Conservation (phyloP, 2,113 vertebrate species). For the Chroicocephalus ridibundus region DNA sequence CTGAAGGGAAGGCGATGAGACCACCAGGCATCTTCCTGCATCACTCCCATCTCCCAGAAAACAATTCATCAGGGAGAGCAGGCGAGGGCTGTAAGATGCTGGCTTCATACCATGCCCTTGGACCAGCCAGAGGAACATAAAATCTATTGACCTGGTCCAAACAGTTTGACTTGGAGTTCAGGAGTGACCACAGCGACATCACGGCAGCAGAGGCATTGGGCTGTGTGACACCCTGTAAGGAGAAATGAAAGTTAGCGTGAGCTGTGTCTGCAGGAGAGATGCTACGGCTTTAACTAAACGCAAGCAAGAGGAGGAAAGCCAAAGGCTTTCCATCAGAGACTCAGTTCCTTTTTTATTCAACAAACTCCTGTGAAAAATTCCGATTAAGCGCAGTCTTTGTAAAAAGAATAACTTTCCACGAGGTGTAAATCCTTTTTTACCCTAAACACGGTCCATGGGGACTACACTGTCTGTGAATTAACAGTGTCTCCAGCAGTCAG, state of each 20-base stretch:
- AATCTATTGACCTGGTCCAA: background rate
- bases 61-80: fast-evolving
- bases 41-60: background rate
- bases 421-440: slow-evolving; percentile 16
- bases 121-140: fast-evolving
- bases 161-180: fast-evolving
- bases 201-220: background rate
- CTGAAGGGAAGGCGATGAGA: background rate
- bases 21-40: background rate
- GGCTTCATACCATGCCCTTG: fast-evolving
- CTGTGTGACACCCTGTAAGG: background rate
- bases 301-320: background rate
- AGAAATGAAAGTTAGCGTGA: background rate
- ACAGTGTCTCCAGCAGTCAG: background rate
- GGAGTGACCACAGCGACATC: fast-evolving
- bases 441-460: background rate
- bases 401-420: background rate
- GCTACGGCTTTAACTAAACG: background rate
- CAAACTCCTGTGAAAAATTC: background rate
- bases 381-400: background rate
- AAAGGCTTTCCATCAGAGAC: background rate
- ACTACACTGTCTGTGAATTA: background rate
- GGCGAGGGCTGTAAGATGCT: background rate
- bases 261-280: background rate
- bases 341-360: background rate